Conservation (phyloP, 2,113 vertebrate species). For the Laticauda laticaudata region DNA sequence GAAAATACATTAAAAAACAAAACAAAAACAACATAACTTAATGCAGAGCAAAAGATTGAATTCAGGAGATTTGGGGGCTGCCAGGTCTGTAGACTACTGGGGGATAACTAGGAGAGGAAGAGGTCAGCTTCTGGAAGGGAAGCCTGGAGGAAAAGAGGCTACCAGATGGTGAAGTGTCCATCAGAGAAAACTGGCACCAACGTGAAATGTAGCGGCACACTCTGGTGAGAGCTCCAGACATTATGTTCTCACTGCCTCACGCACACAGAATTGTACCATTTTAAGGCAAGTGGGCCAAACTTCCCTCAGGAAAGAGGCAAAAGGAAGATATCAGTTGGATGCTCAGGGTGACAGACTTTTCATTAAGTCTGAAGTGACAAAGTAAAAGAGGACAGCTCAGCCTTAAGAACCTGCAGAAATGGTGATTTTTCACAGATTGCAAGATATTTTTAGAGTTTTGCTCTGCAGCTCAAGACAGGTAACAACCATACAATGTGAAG, state of each 20-base stretch:
- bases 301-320: background rate
- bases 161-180: background rate
- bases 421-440: background rate
- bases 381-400: background rate
- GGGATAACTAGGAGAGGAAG: background rate
- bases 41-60: background rate
- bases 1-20: background rate
- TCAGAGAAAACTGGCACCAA: slow-evolving; percentile 8
- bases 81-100: background rate
- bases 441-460: background rate
- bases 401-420: background rate
- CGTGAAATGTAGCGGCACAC: slow-evolving; percentile 30
- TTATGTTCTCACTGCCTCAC: background rate
- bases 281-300: background rate
- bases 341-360: background rate
- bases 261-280: background rate
- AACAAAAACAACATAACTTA: slow-evolving; percentile 45
- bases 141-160: background rate
- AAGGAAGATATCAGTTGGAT: background rate
- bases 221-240: background rate
- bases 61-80: background rate
- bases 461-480: background rate
- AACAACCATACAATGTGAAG: background rate
- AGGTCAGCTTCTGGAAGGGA: background rate
- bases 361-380: background rate